These are phyloP conservation scores for Butastur rufipennis DNA, from an alignment of 2,113 vertebrate genomes.

Conservation along the genomic window DNA sequence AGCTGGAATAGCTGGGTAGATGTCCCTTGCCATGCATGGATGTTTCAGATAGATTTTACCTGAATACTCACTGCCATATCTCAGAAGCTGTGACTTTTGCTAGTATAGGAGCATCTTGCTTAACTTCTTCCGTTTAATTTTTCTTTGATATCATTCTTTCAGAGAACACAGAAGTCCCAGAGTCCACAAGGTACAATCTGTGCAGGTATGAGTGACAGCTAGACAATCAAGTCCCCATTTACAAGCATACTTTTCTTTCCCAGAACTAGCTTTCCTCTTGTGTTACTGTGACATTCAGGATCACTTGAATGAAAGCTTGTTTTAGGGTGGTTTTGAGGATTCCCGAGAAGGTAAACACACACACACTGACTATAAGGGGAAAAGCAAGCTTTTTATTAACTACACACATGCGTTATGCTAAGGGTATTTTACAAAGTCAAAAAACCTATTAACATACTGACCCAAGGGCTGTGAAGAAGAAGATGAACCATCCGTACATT, in stretches of 20 bases:
- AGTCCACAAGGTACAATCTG: neutral
- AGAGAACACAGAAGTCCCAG: neutral
- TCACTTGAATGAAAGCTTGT: neutral
- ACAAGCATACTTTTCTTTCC: neutral
- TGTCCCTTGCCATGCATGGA: neutral
- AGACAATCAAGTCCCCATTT: neutral
- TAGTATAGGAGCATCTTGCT: neutral
- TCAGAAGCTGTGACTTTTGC: neutral
- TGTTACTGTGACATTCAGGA: slow-evolving; percentile 24
- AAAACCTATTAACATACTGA: too few species aligned
- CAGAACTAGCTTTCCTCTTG: neutral
- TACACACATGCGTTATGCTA: too few species aligned
- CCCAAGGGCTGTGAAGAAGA: too few species aligned
- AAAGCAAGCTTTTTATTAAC: too few species aligned
- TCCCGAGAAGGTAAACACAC: too few species aligned
- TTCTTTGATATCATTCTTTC: neutral
- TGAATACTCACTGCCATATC: neutral
- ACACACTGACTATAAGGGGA: too few species aligned
- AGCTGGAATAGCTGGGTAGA: neutral
- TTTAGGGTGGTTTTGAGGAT: too few species aligned
- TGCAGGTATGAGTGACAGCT: neutral
- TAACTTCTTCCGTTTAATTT: neutral
- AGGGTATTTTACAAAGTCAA: too few species aligned
- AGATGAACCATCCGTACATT: too few species aligned
- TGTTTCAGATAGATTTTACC: neutral